Base-by-base conservation (phyloP, 2,888 invertebrate species). In the Mycalesis mineus region DNA sequence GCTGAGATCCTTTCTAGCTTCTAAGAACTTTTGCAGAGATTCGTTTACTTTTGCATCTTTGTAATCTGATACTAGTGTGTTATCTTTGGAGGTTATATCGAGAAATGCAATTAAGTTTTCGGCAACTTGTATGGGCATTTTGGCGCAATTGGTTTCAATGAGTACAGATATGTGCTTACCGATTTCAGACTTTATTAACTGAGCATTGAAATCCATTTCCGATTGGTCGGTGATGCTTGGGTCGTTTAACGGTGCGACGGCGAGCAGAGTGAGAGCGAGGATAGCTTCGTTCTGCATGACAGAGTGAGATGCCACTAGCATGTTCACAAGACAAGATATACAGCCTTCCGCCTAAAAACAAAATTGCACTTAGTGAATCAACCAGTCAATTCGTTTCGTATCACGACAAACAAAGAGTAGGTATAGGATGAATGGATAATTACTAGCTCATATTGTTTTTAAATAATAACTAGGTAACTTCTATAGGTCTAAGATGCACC, bases 261-360 rank as follows among this genome's bases (percentile, higher is more conserved):
- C 78, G 8, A 95, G 82, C 39, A 95, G 91, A 64, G 93, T 93
- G 55, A 96, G 87, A 36, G 95, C 93, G 67, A 94, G 88, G 56
- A 95, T 91, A 0, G 95, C 94, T 83, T 96, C 96, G 75, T 94
- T 95, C 77, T 95, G 95, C 97, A 97, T 97, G 29, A 97, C 93
- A 7, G 94, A 90, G 84, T 97, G 96, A 70, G 95, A 94, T 2
- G 95, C 94, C 4, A 93, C 92, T 64, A 95, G 88, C 97, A 97
- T 97, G 79, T 93, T 92, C 9, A 96, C 93, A 68, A 97, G 87
- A 70, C 94, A 93, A 55, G 93, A 92, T 33, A 96, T 84, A 60
- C 94, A 94, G 60, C 94, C 95, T 47, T 93, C 91, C 15, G 91
- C 91, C 81, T 91, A 79, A 0, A 91, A 78, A 31, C n/a, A 9